Evolutionary conservation across 1,140 invertebrate genomes (phyloP).

Genomic region (Anastrepha obliqua): DNA sequence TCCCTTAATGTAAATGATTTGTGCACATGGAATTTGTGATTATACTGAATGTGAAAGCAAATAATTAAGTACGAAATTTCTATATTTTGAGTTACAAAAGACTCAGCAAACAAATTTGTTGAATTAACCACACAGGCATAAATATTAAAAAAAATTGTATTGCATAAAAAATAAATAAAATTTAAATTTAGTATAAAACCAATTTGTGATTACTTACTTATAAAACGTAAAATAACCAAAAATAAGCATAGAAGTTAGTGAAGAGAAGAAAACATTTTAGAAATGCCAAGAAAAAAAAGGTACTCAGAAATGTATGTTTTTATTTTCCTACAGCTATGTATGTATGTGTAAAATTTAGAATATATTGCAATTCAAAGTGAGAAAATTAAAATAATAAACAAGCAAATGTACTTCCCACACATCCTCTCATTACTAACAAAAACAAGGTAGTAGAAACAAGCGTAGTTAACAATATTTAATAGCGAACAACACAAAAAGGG

Average conservation of each 20-base stretch:
- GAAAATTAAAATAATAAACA: neutral
- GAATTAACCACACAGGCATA: too few species aligned
- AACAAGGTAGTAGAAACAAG: constrained; percentile 52
- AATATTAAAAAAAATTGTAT: neutral
- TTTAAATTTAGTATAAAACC: constrained; percentile 50
- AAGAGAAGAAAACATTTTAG: neutral
- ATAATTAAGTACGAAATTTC: too few species aligned
- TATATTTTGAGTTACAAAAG: too few species aligned
- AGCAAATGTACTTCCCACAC: neutral
- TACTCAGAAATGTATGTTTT: constrained; percentile 15
- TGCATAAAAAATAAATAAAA: constrained; percentile 59
- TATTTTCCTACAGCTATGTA: constrained; percentile 43
- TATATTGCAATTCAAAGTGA: constrained; percentile 23
- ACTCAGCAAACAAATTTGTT: too few species aligned
- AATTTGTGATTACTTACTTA: constrained; percentile 54
- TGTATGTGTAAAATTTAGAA: constrained; percentile 36
- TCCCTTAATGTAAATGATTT: too few species aligned
- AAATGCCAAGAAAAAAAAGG: constrained; percentile 2
- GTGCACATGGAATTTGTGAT: too few species aligned
- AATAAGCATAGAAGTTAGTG: neutral
- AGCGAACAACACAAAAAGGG: neutral
- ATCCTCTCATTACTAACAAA: neutral
- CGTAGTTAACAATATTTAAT: constrained; percentile 55
- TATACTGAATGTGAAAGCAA: too few species aligned
- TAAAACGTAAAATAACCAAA: constrained; percentile 12